These are phyloP conservation scores for Herpetotheres cachinnans DNA, from an alignment of 2,113 vertebrate species.

Conservation along the genomic window DNA sequence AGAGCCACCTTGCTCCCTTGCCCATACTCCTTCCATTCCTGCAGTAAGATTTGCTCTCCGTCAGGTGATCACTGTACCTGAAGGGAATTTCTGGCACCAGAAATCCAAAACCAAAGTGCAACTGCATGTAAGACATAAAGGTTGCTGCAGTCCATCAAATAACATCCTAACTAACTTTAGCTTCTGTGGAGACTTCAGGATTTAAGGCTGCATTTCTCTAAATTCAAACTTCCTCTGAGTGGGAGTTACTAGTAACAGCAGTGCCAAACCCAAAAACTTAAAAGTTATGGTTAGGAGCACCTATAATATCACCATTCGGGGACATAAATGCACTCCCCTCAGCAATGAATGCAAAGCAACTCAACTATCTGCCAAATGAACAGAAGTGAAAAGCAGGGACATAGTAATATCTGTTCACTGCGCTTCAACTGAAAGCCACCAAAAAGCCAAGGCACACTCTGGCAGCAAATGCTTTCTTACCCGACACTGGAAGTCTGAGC, in stretches of 20 bases:
- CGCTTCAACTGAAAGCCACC: background rate
- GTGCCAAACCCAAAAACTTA: background rate
- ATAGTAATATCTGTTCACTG: background rate
- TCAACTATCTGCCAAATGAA: background rate
- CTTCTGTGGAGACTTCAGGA: background rate
- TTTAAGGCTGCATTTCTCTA: background rate
- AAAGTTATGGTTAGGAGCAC: background rate
- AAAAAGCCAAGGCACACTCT: background rate
- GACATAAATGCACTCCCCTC: background rate
- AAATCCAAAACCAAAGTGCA: background rate
- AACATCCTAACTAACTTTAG: background rate
- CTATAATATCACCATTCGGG: background rate
- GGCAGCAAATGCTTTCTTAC: constrained; percentile 75
- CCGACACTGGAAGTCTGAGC: constrained; percentile 94
- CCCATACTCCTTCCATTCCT: background rate
- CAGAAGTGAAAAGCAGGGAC: background rate
- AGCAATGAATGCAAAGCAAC: accelerated
- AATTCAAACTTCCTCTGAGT: background rate
- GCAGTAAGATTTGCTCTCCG: background rate
- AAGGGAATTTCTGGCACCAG: background rate
- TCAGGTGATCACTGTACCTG: background rate
- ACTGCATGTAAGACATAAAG: background rate
- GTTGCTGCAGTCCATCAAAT: background rate
- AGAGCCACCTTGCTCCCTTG: background rate
- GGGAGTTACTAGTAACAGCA: background rate